Conservation (phyloP, 2,113 vertebrate species). For the Peromyscus maniculatus region DNA sequence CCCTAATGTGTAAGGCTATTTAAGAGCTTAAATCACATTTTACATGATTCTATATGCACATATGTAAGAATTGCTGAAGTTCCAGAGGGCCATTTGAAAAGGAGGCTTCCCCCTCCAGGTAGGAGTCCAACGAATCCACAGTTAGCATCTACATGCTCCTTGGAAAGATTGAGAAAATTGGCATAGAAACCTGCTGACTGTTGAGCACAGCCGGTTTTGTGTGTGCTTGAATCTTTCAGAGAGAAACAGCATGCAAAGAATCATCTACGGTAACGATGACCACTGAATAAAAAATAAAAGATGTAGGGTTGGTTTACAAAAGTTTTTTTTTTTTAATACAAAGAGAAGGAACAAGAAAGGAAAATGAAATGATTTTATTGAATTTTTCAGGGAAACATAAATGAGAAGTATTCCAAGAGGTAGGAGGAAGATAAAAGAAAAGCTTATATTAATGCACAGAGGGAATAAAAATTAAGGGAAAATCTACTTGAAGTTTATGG, state of each 20-base stretch:
- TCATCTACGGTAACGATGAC: neutral
- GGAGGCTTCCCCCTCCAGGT: neutral
- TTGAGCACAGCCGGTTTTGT: neutral
- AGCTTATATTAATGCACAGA: neutral
- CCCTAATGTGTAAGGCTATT: neutral
- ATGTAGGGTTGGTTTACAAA: neutral
- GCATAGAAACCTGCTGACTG: neutral
- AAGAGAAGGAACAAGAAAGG: neutral
- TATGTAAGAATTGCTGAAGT: neutral
- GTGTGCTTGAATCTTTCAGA: neutral
- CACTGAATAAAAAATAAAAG: neutral
- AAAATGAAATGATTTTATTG: neutral
- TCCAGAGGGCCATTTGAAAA: neutral
- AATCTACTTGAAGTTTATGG: neutral
- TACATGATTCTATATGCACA: neutral
- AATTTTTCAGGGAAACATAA: neutral
- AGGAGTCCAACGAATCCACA: neutral
- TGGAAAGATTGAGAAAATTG: neutral
- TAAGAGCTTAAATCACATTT: neutral
- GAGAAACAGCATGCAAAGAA: neutral
- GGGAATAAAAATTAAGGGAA: neutral
- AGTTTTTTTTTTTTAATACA: neutral
- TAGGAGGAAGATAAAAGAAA: neutral
- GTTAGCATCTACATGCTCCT: fast-evolving
- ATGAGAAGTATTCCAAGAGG: neutral